A percentile compares a stretch with the other conserved stretches of the same genome.
Conservation (phyloP, 2,797 vertebrate species). For the Microctenopoma lineatum region DNA sequence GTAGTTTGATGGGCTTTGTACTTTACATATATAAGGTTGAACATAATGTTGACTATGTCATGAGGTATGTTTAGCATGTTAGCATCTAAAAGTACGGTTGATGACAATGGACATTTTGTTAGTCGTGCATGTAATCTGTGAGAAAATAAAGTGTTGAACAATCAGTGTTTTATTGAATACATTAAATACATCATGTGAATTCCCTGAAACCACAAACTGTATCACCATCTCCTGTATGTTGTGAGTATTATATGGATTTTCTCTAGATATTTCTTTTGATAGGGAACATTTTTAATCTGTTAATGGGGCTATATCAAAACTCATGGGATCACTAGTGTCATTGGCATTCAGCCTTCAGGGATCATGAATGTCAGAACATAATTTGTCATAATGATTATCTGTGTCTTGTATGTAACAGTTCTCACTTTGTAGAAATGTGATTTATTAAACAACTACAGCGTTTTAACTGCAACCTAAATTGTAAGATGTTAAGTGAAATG, state of each 20-base stretch:
- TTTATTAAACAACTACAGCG: not conserved
- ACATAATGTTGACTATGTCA: not conserved
- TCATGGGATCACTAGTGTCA: not conserved
- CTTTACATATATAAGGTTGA: not conserved
- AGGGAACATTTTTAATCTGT: no score
- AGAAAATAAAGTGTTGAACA: no score
- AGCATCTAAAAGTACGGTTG: not conserved
- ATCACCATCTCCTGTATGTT: no score
- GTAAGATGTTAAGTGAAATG: not conserved
- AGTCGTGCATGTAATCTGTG: not conserved
- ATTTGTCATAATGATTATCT: not conserved
- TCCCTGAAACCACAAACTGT: no score
- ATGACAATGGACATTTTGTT: not conserved
- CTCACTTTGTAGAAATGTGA: not conserved
- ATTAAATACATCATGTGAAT: no score
- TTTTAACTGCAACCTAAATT: not conserved
- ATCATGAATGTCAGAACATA: not conserved
- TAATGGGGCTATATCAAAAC: not conserved
- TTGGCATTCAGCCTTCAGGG: not conserved
- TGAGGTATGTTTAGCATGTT: not conserved
- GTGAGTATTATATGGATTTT: no score
- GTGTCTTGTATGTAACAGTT: not conserved
- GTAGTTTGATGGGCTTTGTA: no score
- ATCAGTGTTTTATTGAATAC: no score
- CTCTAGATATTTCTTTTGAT: no score